These are phyloP conservation scores for Archivesica marissinica DNA, from an alignment of 1,140 invertebrate genomes.

Conservation along the genomic window DNA sequence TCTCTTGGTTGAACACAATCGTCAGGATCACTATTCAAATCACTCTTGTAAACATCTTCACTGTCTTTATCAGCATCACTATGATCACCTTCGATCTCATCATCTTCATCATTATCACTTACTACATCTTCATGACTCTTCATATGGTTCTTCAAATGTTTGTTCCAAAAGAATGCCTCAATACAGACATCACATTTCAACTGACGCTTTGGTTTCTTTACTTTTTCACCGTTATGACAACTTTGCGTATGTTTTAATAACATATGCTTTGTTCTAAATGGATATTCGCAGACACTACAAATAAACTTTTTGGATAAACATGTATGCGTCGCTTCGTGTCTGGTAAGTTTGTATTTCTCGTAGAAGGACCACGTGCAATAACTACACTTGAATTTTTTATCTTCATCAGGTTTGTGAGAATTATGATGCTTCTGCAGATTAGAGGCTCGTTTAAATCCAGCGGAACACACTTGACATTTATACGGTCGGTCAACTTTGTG, in stretches of 20 bases:
- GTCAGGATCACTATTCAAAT: too few relatives aligned
- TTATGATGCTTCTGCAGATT: neutral
- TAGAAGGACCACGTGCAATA: neutral
- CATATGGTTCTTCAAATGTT: conserved; percentile 22
- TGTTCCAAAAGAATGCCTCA: neutral
- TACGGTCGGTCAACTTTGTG: neutral
- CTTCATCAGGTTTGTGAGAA: neutral
- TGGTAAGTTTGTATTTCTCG: neutral
- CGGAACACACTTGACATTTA: neutral
- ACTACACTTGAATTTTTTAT: neutral
- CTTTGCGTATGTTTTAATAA: neutral
- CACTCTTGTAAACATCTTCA: neutral
- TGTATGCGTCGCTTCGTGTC: neutral
- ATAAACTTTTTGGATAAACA: neutral
- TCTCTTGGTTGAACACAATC: too few relatives aligned
- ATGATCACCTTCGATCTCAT: neutral
- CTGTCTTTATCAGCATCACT: neutral
- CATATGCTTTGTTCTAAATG: neutral
- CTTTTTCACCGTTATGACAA: neutral
- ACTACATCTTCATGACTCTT: neutral
- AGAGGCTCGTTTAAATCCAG: neutral
- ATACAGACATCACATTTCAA: neutral
- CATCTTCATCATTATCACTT: neutral
- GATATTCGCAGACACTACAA: neutral
- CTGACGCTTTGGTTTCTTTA: neutral